Base-by-base conservation (phyloP, 2,888 invertebrate species). In the Tenthredo livida region DNA sequence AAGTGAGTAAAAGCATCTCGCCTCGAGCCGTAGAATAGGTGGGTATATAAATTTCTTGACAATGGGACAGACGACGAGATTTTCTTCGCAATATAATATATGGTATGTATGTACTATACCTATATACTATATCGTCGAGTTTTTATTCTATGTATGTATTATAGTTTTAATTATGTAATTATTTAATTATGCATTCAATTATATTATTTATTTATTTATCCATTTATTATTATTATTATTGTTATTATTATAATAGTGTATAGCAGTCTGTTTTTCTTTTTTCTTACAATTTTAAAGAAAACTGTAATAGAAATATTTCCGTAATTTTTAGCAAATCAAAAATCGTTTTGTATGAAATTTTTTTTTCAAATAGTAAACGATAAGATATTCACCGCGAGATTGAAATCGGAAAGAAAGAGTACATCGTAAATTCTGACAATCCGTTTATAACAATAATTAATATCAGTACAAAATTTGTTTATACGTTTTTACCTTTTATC, bases 1-100 rank as follows among this genome's bases (percentile, higher is more conserved):
- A 73, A 47, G 73, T 67, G 33, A 67, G 67, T 33, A 33, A 33
- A 12, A 67, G 15, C 67, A 67, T 67, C 67, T 17, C 67, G 67
- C 67, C 33, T 3, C 67, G 29, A 67, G 33, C 1, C 67, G 33
- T 67, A 5, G 67, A 67, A 33, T 29, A 67, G 67, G 12, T 33
- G 5, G 67, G 25, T 33, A 25, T 67, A 67, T 67, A 33, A 33
- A 67, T 67, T 67, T 67, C 33, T 67, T 67, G 67, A 61, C 25
- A 61, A 61, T 61, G 25, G 61, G 12, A 61, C 25, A 61, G 25
- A 61, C 21, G 25, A 25, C 21, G 25, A 21, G 25, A 61, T 61
- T 61, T 61, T 29, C 61, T 61, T 29, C 61, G 10, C 61, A 61
- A 25, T 61, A 61, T 61, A n/a, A 17, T 54, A 54, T 54, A 54